These are phyloP conservation scores for Pardalotus punctatus DNA, from an alignment of 2,113 vertebrate genomes.

Conservation along the genomic window DNA sequence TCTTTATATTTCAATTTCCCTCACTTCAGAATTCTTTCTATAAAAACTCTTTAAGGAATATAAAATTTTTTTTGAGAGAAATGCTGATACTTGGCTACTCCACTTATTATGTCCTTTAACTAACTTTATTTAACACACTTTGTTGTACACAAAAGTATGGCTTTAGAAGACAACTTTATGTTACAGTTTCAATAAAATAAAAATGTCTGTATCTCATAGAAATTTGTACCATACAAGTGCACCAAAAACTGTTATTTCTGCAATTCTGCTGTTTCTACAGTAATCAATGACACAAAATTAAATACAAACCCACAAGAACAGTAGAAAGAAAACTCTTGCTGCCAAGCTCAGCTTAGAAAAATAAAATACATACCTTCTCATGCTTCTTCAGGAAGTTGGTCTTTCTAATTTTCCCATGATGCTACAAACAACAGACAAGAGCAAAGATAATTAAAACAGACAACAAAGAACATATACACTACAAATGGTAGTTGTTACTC, in stretches of 20 bases:
- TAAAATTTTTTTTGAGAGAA: background rate
- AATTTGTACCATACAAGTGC: background rate
- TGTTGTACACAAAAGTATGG: background rate
- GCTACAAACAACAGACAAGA: slow-evolving; percentile 71
- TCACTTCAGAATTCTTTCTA: background rate
- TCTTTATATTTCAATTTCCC: background rate
- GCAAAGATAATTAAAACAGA: background rate
- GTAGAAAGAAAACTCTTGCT: background rate
- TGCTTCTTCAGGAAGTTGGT: slow-evolving; percentile 93
- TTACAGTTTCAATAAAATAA: background rate
- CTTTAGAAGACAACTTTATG: background rate
- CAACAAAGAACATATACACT: background rate
- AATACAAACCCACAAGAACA: background rate
- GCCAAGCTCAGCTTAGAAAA: background rate
- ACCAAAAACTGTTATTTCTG: background rate
- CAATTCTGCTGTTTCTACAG: background rate
- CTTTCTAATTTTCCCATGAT: slow-evolving; percentile 94
- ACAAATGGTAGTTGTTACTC: background rate
- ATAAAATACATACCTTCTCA: slow-evolving; percentile 82
- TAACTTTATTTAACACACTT: background rate
- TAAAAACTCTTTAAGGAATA: background rate
- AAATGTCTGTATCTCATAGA: background rate
- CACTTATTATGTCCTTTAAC: background rate
- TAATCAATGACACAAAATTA: background rate
- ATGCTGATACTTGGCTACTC: background rate